A percentile compares a stretch with the other conserved stretches of the same genome.
Evolutionary conservation across 1,140 invertebrate species (phyloP).

Genomic region (Rhopalosiphum maidis): DNA sequence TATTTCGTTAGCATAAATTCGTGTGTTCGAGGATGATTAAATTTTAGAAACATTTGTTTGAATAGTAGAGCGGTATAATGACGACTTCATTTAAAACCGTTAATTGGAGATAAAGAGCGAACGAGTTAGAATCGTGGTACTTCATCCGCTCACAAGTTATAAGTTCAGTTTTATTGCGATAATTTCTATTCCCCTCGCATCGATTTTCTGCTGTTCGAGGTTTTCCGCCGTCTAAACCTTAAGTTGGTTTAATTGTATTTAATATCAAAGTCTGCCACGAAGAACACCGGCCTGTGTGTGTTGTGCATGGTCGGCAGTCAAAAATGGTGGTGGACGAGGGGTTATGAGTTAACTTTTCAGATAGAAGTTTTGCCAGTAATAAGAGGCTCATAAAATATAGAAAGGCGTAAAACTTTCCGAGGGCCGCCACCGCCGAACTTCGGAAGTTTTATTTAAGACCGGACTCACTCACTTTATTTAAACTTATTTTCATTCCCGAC

Average conservation of each 20-base stretch:
- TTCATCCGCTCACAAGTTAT: slow-evolving; percentile 10
- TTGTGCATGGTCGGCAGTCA: background rate
- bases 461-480: slow-evolving; percentile 57
- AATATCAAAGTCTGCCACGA: slow-evolving; percentile 56
- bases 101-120: background rate
- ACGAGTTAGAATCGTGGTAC: background rate
- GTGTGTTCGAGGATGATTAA: background rate
- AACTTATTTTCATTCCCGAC: slow-evolving; percentile 48
- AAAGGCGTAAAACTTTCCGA: slow-evolving; percentile 57
- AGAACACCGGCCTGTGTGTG: slow-evolving; percentile 23
- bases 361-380: slow-evolving; percentile 58
- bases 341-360: slow-evolving; percentile 59
- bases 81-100: background rate
- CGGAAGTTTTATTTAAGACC: slow-evolving; percentile 55
- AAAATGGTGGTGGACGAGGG: background rate
- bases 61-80: background rate
- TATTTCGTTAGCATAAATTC: background rate
- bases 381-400: slow-evolving; percentile 58
- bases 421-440: slow-evolving; percentile 43
- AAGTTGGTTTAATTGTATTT: slow-evolving; percentile 58
- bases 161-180: background rate
- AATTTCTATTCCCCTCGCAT: background rate
- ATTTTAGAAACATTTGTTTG: background rate
- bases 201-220: background rate
- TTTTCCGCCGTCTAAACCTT: slow-evolving; percentile 13